Base-by-base conservation (phyloP, 2,113 vertebrate genomes). In the Rhynchomys soricoides region DNA sequence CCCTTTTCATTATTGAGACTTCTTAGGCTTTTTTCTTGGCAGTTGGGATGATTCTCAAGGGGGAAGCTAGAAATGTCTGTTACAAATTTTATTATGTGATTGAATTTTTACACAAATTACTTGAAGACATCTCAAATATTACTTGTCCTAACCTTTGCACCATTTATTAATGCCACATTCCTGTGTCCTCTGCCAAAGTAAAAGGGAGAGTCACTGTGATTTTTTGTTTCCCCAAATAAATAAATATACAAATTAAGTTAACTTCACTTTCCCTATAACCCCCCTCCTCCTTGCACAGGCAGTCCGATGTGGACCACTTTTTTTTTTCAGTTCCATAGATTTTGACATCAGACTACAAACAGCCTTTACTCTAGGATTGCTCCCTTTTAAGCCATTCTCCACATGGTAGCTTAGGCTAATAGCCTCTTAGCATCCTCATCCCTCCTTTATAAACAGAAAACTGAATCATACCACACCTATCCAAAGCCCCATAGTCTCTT, bases 21-120 rank as follows among this genome's bases (percentile, higher is more conserved):
- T 86, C 37, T 82, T 34, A 21, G 37, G 48, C 59, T 82, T 45
- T 66, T 26, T 68, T 37, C 45, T 85, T 83, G 43, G 8, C 7
- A 48, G 57, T 4, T 52, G 45, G 45, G 7, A 34, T 77, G 1
- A 96, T 66, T 86, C 34, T 90, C 37, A 86, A 16, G 16, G 7
- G 29, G 26, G 82, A 77, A 77, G 3, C 40, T 93, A 78, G 59
- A 59, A 40, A 77, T 43, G 9, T 91, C 71, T 86, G 1, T 45
- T 89, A 22, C 40, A 92, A 29, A 91, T 92, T 70, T 93, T 34
- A 73, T 22, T 77, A 29, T 64, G 16, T 26, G 24, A 64, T 11
- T 96, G 62, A 88, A 57, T 89, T 91, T 89, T 91, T 45, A 82
- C 21, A 89, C 12, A 71, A 48, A 81, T 64, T 40, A 89, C 37